A percentile compares a stretch with the other conserved stretches of the same genome.
These are phyloP conservation scores for Octopus sinensis DNA, from an alignment of 1,140 invertebrate species.

Conservation along the genomic window DNA sequence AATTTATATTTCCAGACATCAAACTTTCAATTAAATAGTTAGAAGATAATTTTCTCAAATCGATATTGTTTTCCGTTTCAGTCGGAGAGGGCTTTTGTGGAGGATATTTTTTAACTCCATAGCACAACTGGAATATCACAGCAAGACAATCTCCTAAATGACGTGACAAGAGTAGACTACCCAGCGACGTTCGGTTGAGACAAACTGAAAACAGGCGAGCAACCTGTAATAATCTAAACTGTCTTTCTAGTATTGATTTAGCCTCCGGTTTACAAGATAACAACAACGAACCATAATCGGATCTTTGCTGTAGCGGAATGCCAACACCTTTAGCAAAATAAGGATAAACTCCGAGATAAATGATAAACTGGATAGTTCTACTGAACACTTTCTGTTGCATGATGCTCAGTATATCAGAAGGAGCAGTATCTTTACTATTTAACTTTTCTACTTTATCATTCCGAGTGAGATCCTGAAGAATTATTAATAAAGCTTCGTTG, in stretches of 20 bases:
- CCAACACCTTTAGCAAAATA: conserved; percentile 69
- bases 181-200: conserved; percentile 52
- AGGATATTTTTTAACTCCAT: conserved; percentile 35
- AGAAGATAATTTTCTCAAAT: not conserved
- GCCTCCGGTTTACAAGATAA: not conserved
- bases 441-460: not conserved
- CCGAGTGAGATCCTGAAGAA: not conserved
- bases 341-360: conserved; percentile 66
- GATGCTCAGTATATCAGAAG: conserved; percentile 48
- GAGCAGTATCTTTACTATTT: conserved; percentile 13
- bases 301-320: conserved; percentile 54
- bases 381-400: conserved; percentile 51
- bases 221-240: conserved; percentile 27
- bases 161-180: conserved; percentile 52
- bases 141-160: conserved; percentile 63
- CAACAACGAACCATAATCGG: conserved; percentile 31
- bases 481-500: not conserved
- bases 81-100: not conserved
- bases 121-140: conserved; percentile 69
- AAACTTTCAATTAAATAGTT: not conserved
- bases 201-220: conserved; percentile 49
- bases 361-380: conserved; percentile 62
- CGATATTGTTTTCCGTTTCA: not conserved
- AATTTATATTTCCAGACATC: not conserved
- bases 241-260: conserved; percentile 19